Evolutionary conservation across 1,140 invertebrate species (phyloP).

Genomic region (Microplitis demolitor): DNA sequence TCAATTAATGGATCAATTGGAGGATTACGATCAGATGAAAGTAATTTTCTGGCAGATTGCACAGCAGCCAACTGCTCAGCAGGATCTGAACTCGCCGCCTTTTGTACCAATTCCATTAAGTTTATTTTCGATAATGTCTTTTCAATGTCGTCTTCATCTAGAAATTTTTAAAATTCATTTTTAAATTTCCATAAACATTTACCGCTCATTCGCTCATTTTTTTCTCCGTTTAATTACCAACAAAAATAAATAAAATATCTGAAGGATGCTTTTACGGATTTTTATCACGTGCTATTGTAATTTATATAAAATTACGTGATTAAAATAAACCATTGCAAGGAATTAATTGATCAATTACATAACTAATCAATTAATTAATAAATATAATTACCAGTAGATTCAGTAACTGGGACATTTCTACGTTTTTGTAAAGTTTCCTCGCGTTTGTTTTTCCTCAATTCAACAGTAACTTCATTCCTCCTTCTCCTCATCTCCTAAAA

Average conservation of each 20-base stretch:
- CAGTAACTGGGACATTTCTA: conserved; percentile 86
- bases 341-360: too few relatives aligned
- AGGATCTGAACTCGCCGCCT: conserved; percentile 74
- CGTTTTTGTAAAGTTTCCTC: conserved; percentile 95
- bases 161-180: conserved; percentile 26
- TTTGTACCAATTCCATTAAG: conserved; percentile 72
- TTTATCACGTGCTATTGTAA: too few relatives aligned
- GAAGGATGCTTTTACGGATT: too few relatives aligned
- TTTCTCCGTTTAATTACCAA: too few relatives aligned
- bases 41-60: conserved; percentile 87
- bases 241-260: too few relatives aligned
- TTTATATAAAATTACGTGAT: too few relatives aligned
- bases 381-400: conserved; percentile 72
- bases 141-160: conserved; percentile 77
- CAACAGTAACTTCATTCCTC: conserved; percentile 93
- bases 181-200: conserved; percentile 5
- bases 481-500: conserved; percentile 92
- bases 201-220: not conserved
- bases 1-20: conserved; percentile 97
- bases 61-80: conserved; percentile 79
- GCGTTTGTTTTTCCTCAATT: conserved; percentile 94
- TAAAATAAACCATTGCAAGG: too few relatives aligned
- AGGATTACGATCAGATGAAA: conserved; percentile 97
- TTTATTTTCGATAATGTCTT: conserved; percentile 70
- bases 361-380: not conserved